These are phyloP conservation scores for Antigone vipio DNA, from an alignment of 2,113 vertebrate species.

Conservation along the genomic window DNA sequence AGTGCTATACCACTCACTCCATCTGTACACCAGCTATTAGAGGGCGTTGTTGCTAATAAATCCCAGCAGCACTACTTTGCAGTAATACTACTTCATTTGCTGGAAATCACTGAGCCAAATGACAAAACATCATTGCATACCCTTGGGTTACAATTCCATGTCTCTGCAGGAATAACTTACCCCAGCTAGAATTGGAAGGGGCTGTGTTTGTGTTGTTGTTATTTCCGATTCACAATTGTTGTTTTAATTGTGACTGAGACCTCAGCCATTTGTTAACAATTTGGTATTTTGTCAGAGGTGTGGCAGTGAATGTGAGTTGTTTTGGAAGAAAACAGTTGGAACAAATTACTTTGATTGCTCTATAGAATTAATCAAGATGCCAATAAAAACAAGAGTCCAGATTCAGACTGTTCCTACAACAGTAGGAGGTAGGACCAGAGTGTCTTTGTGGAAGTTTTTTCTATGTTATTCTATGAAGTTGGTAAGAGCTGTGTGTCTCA, in stretches of 20 bases:
- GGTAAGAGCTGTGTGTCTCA: not conserved
- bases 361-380: slow-evolving; percentile 9
- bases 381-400: not conserved
- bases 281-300: not conserved
- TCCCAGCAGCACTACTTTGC: not conserved
- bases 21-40: not conserved
- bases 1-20: not conserved
- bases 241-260: not conserved
- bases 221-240: not conserved
- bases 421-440: not conserved
- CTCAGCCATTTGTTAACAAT: slow-evolving; percentile 44
- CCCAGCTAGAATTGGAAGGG: not conserved
- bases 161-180: not conserved
- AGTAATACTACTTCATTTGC: not conserved
- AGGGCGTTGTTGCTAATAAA: not conserved
- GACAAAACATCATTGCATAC: not conserved
- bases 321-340: slow-evolving; percentile 39
- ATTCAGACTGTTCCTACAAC: not conserved
- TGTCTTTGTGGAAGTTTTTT: not conserved
- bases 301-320: not conserved
- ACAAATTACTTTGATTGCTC: slow-evolving; percentile 13
- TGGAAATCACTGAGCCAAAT: not conserved
- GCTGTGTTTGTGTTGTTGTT: not conserved
- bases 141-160: not conserved
- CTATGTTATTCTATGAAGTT: not conserved